phyloP scores from a whole-genome alignment of 2,113 vertebrate species.

The Piaya cayana region DNA sequence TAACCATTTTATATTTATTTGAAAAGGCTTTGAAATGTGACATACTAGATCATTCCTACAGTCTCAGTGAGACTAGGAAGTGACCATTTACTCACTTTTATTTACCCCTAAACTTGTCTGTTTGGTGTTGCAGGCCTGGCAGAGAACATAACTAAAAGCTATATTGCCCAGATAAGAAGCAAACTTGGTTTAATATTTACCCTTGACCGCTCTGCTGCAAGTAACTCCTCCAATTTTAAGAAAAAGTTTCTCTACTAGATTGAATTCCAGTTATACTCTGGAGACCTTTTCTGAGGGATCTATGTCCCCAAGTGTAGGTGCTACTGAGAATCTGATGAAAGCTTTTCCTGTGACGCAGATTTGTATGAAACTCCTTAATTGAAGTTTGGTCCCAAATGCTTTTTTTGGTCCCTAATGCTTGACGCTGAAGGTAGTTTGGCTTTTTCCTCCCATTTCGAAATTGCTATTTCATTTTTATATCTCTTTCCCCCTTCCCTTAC shows the following conservation, averaged over 20 bases:
- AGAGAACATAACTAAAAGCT: neutral
- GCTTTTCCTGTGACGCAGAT: neutral
- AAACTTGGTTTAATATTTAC: neutral
- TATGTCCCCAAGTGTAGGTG: neutral
- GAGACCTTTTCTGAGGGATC: neutral
- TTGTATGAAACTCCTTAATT: neutral
- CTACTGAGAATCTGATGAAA: neutral
- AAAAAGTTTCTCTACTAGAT: neutral
- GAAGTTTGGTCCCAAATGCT: neutral
- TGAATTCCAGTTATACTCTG: neutral
- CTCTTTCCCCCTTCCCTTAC: neutral
- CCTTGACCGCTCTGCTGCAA: neutral
- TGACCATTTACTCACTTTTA: constrained; percentile 39
- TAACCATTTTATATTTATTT: neutral
- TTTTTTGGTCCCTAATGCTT: neutral
- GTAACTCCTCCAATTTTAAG: neutral
- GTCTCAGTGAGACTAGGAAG: neutral
- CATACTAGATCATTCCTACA: neutral
- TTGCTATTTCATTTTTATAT: neutral
- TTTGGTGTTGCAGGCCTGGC: neutral
- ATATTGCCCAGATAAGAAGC: neutral
- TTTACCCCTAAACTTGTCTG: constrained; percentile 23
- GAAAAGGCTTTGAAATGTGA: neutral
- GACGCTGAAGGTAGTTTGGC: neutral
- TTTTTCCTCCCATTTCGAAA: neutral